These are phyloP conservation scores for Trachelus troglodyta DNA, from an alignment of 2,888 invertebrate species.

Conservation along the genomic window DNA sequence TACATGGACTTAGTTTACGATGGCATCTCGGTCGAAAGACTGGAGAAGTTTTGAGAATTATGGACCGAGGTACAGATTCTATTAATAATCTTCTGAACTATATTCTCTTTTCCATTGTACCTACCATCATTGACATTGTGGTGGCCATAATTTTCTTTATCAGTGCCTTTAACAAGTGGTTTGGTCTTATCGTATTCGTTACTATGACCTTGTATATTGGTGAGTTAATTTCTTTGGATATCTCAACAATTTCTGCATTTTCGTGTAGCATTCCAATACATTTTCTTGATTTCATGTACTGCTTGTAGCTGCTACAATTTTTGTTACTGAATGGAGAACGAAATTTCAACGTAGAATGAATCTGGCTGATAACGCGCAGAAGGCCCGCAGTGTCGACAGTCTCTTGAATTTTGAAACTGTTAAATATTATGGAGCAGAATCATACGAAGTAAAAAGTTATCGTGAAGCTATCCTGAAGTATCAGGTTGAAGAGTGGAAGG, in stretches of 20 bases:
- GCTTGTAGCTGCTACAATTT: slow-evolving; percentile 81
- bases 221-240: slow-evolving; percentile 67
- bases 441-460: slow-evolving; percentile 90
- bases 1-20: slow-evolving; percentile 89
- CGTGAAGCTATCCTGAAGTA: slow-evolving; percentile 85
- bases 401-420: slow-evolving; percentile 98
- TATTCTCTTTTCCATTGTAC: slow-evolving; percentile 92
- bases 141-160: slow-evolving; percentile 93
- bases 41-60: slow-evolving; percentile 94
- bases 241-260: not conserved
- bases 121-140: slow-evolving; percentile 92
- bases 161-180: slow-evolving; percentile 90
- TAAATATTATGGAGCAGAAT: slow-evolving; percentile 96
- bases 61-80: slow-evolving; percentile 97
- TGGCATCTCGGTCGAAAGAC: slow-evolving; percentile 98
- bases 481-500: slow-evolving; percentile 93
- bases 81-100: slow-evolving; percentile 94
- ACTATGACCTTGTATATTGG: slow-evolving; percentile 95
- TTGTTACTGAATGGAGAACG: slow-evolving; percentile 97
- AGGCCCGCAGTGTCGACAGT: slow-evolving; percentile 94
- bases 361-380: slow-evolving; percentile 90
- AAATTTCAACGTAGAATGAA: slow-evolving; percentile 96
- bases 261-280: not conserved
- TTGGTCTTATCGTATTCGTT: slow-evolving; percentile 92
- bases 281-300: not conserved